Base-by-base conservation (phyloP, 2,113 vertebrate genomes). In the Ornithorhynchus anatinus region DNA sequence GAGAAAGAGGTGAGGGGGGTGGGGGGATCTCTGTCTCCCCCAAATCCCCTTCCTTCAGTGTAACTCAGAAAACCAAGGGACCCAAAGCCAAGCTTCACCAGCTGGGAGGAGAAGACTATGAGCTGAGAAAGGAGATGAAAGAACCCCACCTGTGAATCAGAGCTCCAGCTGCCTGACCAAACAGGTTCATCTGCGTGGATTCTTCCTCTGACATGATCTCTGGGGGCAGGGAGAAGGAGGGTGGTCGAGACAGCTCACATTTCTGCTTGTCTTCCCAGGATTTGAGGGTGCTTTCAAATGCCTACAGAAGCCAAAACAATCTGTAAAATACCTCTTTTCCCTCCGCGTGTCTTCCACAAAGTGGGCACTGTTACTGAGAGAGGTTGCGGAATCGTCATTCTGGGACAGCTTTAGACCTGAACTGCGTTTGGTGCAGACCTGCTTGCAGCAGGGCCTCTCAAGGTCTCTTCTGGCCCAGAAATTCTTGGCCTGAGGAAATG, bases 211-310 rank as follows among this genome's bases (percentile, higher is more conserved):
- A 96, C 71, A 98, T 93, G 1, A 91, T 92, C 90, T 97, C 97
- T 0, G 95, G 96, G 64, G 95, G 96, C 51, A 94, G 86, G 13
- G 94, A 92, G 81, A 91, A 92, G 23, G 95, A 85, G 0, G 93
- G 91, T 0, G 93, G 88, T 20, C 96, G 93, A 1, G 94, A 91
- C 61, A 98, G 92, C 57, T 99, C 97, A 35, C 96, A 96, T 80
- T 94, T 97, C 89, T 99, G 98, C 78, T 99, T 99, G 86, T 99
- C 96, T 69, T 99, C 97, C 97, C 98, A 99, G 7, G 98, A 99
- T 84, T 99, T 99, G 44, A 99, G 80, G 3, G 97, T 98, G 88
- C 89, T 98, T 81, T 99, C 98, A 71, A 99, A 99, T 0, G 96
- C 98, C 98, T 99, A 51, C n/a, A 50, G 78, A 70, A 63, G 10